A percentile compares a stretch with the other conserved stretches of the same genome.
Conservation (phyloP, 2,888 invertebrate genomes). For the Monochamus alternatus region DNA sequence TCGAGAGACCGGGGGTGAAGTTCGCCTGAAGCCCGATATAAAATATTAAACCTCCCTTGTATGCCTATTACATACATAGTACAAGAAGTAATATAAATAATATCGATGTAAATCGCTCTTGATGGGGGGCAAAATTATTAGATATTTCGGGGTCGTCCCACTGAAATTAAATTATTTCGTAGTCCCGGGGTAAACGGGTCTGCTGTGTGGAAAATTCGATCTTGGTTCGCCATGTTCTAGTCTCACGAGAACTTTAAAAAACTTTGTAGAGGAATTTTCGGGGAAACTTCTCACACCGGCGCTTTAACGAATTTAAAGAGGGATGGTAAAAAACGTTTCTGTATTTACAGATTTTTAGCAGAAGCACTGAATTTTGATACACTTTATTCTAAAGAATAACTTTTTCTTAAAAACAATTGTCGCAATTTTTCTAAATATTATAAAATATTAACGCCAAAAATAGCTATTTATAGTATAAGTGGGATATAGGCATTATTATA, state of each 20-base stretch:
- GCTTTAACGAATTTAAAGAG: too few species aligned
- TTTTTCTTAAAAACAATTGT: too few species aligned
- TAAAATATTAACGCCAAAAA: too few species aligned
- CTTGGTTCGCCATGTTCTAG: conserved; percentile 23
- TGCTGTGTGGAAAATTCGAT: conserved; percentile 18
- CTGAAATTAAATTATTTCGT: conserved; percentile 33
- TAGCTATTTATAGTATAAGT: too few species aligned
- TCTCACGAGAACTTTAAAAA: conserved; percentile 23
- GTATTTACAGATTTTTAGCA: too few species aligned
- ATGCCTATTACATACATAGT: conserved; percentile 60
- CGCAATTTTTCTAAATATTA: too few species aligned
- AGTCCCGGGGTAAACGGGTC: conserved; percentile 4
- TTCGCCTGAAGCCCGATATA: conserved; percentile 64
- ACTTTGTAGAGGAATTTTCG: conserved; percentile 1
- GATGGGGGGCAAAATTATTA: conserved; percentile 30
- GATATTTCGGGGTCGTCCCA: conserved; percentile 21
- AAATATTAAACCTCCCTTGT: conserved; percentile 68
- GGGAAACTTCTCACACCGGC: conserved; percentile 12
- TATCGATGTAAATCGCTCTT: conserved; percentile 45
- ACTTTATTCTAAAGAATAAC: too few species aligned
- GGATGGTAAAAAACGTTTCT: too few species aligned
- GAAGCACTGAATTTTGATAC: too few species aligned
- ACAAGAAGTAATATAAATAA: conserved; percentile 55
- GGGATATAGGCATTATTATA: too few species aligned
- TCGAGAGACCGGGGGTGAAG: conserved; percentile 63